Conservation (phyloP, 2,113 vertebrate genomes). For the Oreochromis aureus region DNA sequence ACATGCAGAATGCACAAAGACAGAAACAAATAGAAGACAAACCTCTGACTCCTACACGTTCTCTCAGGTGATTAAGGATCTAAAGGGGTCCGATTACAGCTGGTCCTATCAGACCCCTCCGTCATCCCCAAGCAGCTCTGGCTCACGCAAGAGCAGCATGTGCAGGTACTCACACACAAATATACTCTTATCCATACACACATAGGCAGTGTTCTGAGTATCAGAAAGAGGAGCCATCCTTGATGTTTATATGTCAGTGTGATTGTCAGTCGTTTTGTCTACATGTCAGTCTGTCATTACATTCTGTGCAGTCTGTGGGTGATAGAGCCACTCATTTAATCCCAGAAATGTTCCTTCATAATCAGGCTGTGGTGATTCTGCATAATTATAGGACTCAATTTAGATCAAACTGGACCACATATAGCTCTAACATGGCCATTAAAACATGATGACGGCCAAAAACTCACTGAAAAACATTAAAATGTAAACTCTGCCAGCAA, state of each 20-base stretch:
- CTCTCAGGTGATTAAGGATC: conserved; percentile 90
- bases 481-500: neutral
- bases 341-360: neutral
- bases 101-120: conserved; percentile 98
- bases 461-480: neutral
- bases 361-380: neutral
- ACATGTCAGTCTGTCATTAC: neutral
- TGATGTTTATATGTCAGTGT: neutral
- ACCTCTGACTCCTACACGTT: neutral
- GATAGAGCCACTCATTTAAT: neutral
- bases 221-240: conserved; percentile 55
- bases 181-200: neutral
- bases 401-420: neutral
- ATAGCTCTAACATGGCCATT: too few species aligned
- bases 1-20: neutral
- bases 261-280: conserved; percentile 4
- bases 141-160: conserved; percentile 97
- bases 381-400: neutral
- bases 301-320: neutral
- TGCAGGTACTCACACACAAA: conserved; percentile 81
- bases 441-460: neutral
- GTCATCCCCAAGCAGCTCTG: conserved; percentile 90
- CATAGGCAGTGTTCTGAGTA: neutral
- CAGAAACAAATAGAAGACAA: rapidly evolving
- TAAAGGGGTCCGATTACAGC: conserved; percentile 96